These are phyloP conservation scores for Pammene aurita DNA, from an alignment of 2,888 invertebrate species.

Conservation along the genomic window DNA sequence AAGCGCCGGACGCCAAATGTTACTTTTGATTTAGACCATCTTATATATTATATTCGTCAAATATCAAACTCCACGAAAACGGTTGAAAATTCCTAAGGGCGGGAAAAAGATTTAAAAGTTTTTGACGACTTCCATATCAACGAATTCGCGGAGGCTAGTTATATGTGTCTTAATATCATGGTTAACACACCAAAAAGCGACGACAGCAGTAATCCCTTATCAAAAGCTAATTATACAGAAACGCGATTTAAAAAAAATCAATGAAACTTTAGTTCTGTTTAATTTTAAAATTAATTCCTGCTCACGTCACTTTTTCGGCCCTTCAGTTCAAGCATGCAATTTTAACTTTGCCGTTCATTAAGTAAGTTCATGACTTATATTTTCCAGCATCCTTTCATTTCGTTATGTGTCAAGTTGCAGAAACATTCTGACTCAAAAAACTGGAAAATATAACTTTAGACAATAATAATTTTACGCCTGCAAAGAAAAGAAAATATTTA, in stretches of 20 bases:
- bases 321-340: not conserved
- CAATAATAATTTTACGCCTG: too few relatives aligned
- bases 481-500: too few relatives aligned
- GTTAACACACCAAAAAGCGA: constrained; percentile 50
- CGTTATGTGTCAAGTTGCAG: too few relatives aligned
- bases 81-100: too few relatives aligned
- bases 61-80: too few relatives aligned
- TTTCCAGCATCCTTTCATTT: too few relatives aligned
- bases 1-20: too few relatives aligned
- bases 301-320: constrained; percentile 34
- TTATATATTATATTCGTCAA: too few relatives aligned
- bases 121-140: not conserved
- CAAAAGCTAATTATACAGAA: constrained; percentile 64
- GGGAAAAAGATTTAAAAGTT: too few relatives aligned
- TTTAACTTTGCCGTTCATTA: constrained; percentile 2
- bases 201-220: constrained; percentile 68
- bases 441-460: too few relatives aligned
- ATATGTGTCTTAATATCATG: not conserved
- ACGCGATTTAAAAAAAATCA: constrained; percentile 55
- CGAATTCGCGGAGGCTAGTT: not conserved
- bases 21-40: too few relatives aligned
- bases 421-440: too few relatives aligned
- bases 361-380: not conserved
- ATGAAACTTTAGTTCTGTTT: constrained; percentile 54
- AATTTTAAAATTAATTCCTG: constrained; percentile 57